Percentiles rank a stretch among this genome's conserved stretches.
Evolutionary conservation across 2,113 vertebrate genomes (phyloP).

Genomic region (Orycteropus afer): DNA sequence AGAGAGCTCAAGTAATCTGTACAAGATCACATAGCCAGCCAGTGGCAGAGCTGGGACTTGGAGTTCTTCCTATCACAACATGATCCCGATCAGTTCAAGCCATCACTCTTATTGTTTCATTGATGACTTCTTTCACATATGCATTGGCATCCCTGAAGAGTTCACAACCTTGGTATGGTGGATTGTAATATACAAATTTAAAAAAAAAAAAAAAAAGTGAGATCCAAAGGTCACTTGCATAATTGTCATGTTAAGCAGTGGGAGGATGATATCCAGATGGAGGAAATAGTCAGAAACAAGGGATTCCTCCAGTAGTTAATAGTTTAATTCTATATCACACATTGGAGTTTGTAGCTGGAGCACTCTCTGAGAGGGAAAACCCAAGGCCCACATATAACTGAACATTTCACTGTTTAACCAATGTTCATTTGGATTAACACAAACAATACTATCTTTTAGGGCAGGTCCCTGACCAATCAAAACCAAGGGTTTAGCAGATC

Average conservation of each 20-base stretch:
- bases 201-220: not conserved
- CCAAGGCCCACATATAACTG: constrained; percentile 15
- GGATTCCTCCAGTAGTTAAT: constrained; percentile 76
- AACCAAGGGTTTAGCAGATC: not conserved
- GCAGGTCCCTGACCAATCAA: not conserved
- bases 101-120: constrained; percentile 50
- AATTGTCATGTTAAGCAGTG: constrained; percentile 74
- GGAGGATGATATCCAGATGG: constrained; percentile 81
- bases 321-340: constrained; percentile 76
- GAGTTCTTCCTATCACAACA: not conserved
- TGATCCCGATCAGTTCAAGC: constrained; percentile 35
- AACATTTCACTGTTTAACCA: constrained; percentile 43
- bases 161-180: constrained; percentile 51
- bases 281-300: constrained; percentile 78
- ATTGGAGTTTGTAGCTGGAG: constrained; percentile 2
- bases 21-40: not conserved
- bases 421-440: constrained; percentile 46
- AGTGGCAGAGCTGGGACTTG: accelerated
- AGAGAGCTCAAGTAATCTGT: not conserved
- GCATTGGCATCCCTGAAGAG: constrained; percentile 17
- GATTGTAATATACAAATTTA: constrained; percentile 70
- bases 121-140: constrained; percentile 32
- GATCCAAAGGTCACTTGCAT: constrained; percentile 85
- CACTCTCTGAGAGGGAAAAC: constrained; percentile 58
- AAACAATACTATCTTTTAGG: not conserved